phyloP scores from a whole-genome alignment of 2,113 vertebrate genomes.

The Menura novaehollandiae region DNA sequence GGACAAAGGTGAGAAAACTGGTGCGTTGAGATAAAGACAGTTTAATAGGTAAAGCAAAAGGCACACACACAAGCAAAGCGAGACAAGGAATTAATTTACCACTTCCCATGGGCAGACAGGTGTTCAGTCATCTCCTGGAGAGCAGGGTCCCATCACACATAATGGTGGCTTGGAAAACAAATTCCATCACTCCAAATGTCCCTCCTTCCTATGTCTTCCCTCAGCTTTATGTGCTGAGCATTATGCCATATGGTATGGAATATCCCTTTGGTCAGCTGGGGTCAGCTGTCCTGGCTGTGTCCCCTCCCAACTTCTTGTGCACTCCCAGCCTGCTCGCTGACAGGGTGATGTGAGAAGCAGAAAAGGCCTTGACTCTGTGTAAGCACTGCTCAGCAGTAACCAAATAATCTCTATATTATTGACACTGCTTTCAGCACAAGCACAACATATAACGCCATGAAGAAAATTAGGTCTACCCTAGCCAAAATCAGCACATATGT shows the following conservation, averaged over 20 bases:
- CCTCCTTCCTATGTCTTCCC: not conserved
- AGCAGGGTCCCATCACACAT: fast-evolving
- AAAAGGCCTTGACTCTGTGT: not conserved
- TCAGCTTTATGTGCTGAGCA: not conserved
- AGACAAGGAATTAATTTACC: not conserved
- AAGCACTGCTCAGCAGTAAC: not conserved
- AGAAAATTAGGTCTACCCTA: not conserved
- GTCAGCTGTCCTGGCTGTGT: fast-evolving
- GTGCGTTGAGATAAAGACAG: not conserved
- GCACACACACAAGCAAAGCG: not conserved
- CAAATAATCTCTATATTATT: not conserved
- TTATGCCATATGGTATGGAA: no score
- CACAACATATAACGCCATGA: fast-evolving
- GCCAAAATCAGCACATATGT: not conserved
- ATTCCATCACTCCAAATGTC: not conserved
- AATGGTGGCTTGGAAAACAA: not conserved
- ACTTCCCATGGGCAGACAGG: not conserved
- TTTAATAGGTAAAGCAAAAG: not conserved
- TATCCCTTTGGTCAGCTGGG: not conserved
- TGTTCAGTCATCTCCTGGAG: not conserved
- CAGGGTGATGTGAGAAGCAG: not conserved
- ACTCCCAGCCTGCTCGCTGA: not conserved
- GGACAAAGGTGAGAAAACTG: not conserved
- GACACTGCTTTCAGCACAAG: not conserved
- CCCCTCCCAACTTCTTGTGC: no score